Evolutionary conservation across 2,888 invertebrate genomes (phyloP).

Genomic region (Ellobium chinense): DNA sequence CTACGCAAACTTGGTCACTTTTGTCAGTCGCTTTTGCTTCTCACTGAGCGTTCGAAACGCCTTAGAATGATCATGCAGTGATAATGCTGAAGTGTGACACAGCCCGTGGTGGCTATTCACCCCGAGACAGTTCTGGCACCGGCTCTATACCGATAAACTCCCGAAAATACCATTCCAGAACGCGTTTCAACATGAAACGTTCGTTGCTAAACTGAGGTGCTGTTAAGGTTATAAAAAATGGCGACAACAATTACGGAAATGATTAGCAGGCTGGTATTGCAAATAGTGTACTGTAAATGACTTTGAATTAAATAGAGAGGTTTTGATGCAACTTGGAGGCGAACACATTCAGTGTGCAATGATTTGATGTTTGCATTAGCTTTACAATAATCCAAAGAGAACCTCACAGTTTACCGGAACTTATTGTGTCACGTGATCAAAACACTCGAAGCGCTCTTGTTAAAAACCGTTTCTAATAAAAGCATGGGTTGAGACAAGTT

Average conservation of each 20-base stretch:
- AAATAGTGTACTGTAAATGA: background rate
- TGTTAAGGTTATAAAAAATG: background rate
- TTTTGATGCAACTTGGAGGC: no score
- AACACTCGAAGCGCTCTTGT: slow-evolving; percentile 22
- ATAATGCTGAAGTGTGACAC: background rate
- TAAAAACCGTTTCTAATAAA: slow-evolving; percentile 18
- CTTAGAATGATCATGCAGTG: background rate
- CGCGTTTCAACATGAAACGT: background rate
- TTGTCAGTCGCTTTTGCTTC: background rate
- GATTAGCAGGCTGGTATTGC: background rate
- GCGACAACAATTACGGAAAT: background rate
- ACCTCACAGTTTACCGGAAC: slow-evolving; percentile 20
- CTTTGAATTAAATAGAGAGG: background rate
- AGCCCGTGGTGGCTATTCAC: background rate
- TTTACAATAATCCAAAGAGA: background rate
- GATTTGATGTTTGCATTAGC: background rate
- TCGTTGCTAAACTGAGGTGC: background rate
- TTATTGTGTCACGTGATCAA: slow-evolving; percentile 28
- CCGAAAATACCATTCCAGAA: background rate
- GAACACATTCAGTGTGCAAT: no score
- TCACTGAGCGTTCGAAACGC: background rate
- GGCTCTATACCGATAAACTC: background rate
- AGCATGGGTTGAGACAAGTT: slow-evolving; percentile 3
- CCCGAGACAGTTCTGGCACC: background rate
- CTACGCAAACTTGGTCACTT: background rate